These are phyloP conservation scores for Acinonyx jubatus DNA, from an alignment of 2,113 vertebrate genomes.

Conservation along the genomic window DNA sequence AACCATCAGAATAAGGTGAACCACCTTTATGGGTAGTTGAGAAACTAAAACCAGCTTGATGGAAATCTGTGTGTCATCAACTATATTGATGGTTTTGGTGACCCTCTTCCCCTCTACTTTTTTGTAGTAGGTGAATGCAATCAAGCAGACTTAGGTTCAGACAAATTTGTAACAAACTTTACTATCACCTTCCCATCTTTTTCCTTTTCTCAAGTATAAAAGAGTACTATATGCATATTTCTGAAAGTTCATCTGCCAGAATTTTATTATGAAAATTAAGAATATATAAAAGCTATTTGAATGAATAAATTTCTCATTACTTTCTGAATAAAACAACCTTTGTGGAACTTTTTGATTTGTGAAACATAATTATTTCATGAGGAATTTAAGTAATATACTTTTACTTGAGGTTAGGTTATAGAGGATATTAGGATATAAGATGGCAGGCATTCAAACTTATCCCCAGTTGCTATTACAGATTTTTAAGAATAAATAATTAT, in stretches of 20 bases:
- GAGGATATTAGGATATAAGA: not conserved
- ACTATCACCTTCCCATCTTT: not conserved
- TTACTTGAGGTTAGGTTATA: not conserved
- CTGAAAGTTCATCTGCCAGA: not conserved
- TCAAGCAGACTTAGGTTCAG: not conserved
- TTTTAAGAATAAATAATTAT: constrained; percentile 50
- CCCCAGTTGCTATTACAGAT: not conserved
- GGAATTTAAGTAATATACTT: not conserved
- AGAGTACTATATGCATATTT: not conserved
- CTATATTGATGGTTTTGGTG: not conserved
- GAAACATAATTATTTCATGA: constrained; percentile 6
- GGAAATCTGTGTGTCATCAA: not conserved
- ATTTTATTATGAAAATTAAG: constrained; percentile 21
- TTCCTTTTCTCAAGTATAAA: not conserved
- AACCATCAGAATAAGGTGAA: not conserved
- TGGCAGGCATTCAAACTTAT: constrained; percentile 18
- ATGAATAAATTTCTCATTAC: not conserved
- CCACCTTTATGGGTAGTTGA: not conserved
- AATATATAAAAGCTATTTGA: not conserved
- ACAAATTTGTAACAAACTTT: not conserved
- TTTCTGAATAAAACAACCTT: not conserved
- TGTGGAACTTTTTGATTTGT: not conserved
- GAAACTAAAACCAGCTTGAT: not conserved
- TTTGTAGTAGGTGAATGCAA: not conserved
- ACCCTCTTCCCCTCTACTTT: rapidly evolving